phyloP scores from a whole-genome alignment of 2,113 vertebrate genomes.

The Perca schrenkii region DNA sequence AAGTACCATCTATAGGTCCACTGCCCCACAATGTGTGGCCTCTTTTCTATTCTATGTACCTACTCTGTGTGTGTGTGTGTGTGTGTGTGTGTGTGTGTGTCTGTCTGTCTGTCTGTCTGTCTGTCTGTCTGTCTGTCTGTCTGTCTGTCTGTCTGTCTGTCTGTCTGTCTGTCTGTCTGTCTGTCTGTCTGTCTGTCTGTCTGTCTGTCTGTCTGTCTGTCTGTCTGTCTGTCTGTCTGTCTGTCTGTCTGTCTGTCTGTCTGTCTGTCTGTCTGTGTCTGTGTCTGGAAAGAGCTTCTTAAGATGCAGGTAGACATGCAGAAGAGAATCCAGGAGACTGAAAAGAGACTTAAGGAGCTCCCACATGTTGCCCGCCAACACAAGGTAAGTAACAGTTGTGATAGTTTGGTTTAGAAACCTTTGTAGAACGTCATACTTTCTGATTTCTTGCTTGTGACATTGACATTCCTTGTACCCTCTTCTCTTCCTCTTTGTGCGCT shows the following conservation, averaged over 20 bases:
- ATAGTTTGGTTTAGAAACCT: not conserved
- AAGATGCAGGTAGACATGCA: slow-evolving; percentile 73
- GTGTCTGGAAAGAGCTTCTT: slow-evolving; percentile 68
- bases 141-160: no score
- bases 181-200: no score
- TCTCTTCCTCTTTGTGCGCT: not conserved
- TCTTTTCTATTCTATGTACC: not conserved
- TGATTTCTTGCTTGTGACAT: not conserved
- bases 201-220: no score
- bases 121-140: no score
- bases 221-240: no score
- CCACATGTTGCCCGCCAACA: slow-evolving; percentile 72
- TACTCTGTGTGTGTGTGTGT: not conserved
- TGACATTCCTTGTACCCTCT: not conserved
- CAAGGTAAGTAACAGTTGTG: slow-evolving; percentile 62
- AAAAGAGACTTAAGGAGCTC: slow-evolving; percentile 68
- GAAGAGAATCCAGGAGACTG: slow-evolving; percentile 70
- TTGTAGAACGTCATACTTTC: not conserved
- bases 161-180: no score
- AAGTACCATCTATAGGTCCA: not conserved
- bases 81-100: slow-evolving; percentile 4
- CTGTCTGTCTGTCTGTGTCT: slow-evolving; percentile 1
- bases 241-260: not conserved
- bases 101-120: no score
- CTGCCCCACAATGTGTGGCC: not conserved